These are phyloP conservation scores for Ceriagrion tenellum DNA, from an alignment of 2,888 invertebrate species.

Conservation along the genomic window DNA sequence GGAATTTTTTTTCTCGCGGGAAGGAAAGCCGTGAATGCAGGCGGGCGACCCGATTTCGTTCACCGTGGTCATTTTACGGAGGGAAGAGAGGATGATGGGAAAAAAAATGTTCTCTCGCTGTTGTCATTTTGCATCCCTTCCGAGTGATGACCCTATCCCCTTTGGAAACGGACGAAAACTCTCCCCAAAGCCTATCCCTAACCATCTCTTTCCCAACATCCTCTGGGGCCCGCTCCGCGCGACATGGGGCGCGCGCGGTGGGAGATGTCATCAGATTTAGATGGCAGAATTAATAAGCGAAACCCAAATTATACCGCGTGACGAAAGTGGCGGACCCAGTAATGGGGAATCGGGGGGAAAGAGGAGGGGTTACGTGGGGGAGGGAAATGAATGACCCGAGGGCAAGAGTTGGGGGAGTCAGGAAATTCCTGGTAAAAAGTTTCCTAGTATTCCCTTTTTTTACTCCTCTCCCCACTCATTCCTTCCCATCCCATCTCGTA, in stretches of 20 bases:
- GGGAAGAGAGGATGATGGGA: not conserved
- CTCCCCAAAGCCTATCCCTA: not conserved
- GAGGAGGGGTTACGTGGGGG: too few species aligned
- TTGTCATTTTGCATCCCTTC: not conserved
- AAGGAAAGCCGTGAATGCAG: not conserved
- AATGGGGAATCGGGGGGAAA: too few species aligned
- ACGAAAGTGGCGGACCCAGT: not conserved
- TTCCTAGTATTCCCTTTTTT: not conserved
- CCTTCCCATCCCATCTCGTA: too few species aligned
- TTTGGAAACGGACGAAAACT: not conserved
- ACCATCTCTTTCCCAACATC: not conserved
- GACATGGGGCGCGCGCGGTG: not conserved
- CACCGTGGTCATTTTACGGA: not conserved
- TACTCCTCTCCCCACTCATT: not conserved
- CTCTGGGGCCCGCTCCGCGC: not conserved
- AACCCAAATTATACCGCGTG: constrained; percentile 24
- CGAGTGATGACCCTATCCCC: not conserved
- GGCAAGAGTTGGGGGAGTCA: too few species aligned
- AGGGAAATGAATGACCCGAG: not conserved
- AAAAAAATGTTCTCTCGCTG: not conserved
- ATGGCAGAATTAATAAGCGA: constrained; percentile 36
- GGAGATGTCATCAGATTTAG: constrained; percentile 25
- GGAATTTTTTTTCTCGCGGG: not conserved
- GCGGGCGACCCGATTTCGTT: not conserved
- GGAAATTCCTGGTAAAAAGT: not conserved